These are phyloP conservation scores for Antheraea mylitta DNA, from an alignment of 1,140 invertebrate species.

Conservation along the genomic window DNA sequence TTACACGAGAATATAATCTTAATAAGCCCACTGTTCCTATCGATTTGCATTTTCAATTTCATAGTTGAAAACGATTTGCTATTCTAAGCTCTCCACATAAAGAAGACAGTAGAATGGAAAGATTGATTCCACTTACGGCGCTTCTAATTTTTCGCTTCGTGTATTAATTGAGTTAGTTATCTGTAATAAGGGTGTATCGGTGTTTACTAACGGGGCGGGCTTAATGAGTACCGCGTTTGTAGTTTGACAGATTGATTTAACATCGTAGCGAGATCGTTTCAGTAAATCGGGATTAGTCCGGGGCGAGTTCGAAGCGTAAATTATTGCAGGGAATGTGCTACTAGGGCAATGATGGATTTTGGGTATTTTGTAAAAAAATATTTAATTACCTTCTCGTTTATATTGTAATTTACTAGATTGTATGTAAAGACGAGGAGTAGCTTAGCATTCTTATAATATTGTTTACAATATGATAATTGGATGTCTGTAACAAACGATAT, in stretches of 20 bases:
- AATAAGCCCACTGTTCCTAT: constrained; percentile 35
- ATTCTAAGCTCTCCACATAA: constrained; percentile 7
- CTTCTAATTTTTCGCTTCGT: constrained; percentile 22
- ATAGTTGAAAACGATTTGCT: neutral
- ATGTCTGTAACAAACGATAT: too few relatives aligned
- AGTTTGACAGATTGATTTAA: constrained; percentile 74
- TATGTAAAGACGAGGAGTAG: too few relatives aligned
- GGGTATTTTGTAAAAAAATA: neutral
- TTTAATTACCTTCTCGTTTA: neutral
- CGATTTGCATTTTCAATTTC: constrained; percentile 35
- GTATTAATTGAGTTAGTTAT: constrained; percentile 53
- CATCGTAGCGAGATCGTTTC: constrained; percentile 61
- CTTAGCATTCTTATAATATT: too few relatives aligned
- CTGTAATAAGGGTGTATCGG: constrained; percentile 49
- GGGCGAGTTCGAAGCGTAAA: constrained; percentile 45
- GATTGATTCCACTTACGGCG: constrained; percentile 20
- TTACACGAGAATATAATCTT: constrained; percentile 41
- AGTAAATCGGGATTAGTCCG: constrained; percentile 62
- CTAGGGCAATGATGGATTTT: neutral
- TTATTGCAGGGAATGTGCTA: constrained; percentile 36
- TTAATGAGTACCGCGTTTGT: constrained; percentile 66
- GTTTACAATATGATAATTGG: too few relatives aligned
- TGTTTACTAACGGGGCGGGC: constrained; percentile 45
- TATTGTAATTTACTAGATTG: neutral
- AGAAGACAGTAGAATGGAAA: constrained; percentile 14